A percentile compares a stretch with the other conserved stretches of the same genome.
Conservation (phyloP, 2,113 vertebrate species). For the Lagopus muta region DNA sequence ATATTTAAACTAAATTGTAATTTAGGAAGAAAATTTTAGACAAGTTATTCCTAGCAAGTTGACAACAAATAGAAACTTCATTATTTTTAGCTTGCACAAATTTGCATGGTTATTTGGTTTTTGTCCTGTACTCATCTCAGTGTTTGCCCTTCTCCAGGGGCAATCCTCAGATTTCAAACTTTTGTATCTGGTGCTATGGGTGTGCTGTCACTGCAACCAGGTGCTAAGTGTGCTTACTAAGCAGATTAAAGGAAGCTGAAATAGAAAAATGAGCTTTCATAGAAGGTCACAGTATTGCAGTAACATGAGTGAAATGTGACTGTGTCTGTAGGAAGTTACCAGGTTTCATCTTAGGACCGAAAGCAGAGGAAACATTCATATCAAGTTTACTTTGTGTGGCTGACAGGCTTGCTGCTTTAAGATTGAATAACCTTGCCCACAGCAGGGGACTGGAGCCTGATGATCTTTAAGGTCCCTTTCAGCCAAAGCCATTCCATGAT, state of each 20-base stretch:
- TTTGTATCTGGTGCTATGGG: neutral
- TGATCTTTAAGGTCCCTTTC: too few relatives aligned
- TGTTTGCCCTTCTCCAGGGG: neutral
- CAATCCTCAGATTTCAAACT: neutral
- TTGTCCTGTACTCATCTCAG: neutral
- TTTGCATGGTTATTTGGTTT: neutral
- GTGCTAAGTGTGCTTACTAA: neutral
- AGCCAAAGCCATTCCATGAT: too few relatives aligned
- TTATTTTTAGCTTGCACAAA: neutral
- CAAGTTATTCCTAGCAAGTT: neutral
- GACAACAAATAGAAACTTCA: neutral
- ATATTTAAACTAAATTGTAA: neutral
- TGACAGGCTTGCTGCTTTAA: neutral
- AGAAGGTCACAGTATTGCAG: neutral
- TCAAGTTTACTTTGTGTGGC: neutral
- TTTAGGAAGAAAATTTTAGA: neutral
- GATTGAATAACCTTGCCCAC: neutral
- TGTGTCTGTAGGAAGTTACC: neutral
- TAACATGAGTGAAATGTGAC: neutral
- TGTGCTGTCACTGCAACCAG: neutral
- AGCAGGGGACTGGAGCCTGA: too few relatives aligned
- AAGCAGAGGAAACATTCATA: neutral
- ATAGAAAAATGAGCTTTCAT: neutral
- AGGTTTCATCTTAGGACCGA: neutral
- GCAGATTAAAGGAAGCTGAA: constrained; percentile 1